phyloP scores from a whole-genome alignment of 2,888 invertebrate species.

The Amphipoea oculea region DNA sequence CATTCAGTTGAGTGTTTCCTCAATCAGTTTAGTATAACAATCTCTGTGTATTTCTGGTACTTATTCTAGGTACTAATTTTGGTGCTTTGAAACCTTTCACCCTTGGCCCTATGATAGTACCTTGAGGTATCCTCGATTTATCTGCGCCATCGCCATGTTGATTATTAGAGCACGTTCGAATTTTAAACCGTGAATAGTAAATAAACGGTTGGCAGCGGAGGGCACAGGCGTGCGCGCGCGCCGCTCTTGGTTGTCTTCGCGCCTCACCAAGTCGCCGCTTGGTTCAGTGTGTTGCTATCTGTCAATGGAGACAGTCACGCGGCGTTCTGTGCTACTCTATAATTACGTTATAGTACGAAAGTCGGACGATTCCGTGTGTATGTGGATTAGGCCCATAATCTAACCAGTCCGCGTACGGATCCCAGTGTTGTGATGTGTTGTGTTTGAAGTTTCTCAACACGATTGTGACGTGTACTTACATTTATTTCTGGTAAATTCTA shows the following conservation, averaged over 20 bases:
- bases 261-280: constrained; percentile 63
- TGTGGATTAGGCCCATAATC: constrained; percentile 64
- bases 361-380: constrained; percentile 72
- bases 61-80: background rate
- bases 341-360: constrained; percentile 72
- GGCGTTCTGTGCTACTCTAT: constrained; percentile 71
- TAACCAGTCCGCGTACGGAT: constrained; percentile 52
- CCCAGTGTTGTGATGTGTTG: constrained; percentile 73
- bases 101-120: constrained; percentile 65
- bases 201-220: constrained; percentile 85
- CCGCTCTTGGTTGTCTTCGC: constrained; percentile 72
- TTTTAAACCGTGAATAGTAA: constrained; percentile 88
- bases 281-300: constrained; percentile 80
- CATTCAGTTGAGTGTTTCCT: constrained; percentile 10
- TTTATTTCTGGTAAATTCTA: constrained; percentile 85
- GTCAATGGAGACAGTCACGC: constrained; percentile 86
- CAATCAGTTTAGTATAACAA: background rate
- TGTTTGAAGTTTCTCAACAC: constrained; percentile 72
- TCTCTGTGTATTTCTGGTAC: background rate
- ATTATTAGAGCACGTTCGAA: constrained; percentile 87
- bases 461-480: constrained; percentile 75
- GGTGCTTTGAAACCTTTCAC: constrained; percentile 34
- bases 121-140: constrained; percentile 73
- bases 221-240: constrained; percentile 83
- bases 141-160: constrained; percentile 82